Evolutionary conservation across 1,140 invertebrate genomes (phyloP), one percentile per base, ranked within the genome.

Genomic region (Ceratosolen solmsi): DNA sequence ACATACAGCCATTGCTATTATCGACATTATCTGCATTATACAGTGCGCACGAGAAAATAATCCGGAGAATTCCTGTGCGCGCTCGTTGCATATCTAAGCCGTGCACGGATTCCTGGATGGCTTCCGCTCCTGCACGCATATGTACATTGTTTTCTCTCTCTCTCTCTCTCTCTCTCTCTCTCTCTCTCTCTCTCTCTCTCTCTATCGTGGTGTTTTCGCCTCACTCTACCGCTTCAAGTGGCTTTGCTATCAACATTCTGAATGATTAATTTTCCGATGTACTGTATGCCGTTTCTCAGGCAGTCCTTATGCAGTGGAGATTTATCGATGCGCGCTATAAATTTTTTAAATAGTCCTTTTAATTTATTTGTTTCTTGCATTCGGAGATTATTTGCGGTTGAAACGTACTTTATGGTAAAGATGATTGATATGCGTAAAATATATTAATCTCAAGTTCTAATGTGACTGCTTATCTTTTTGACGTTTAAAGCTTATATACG

Each of bases 61-160:
- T 71, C 38, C 38, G 3, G 41, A 63, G 63, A 78, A 68, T 78
- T 63, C 63, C 33, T 33, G 51, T 25, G 20, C 41, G 38, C 22
- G 36, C 25, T 74, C 49, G 4, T n/a, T 30, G 51, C 77, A 71
- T 79, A 71, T 79, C 77, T 58, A 72, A 79, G 20, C 68, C 33
- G 20, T 17, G 68, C 68, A 33, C 68, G 54, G 49, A 79, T 60
- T 71, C 54, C 78, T 46, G 65, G 36, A 2, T n/a, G 20, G 38
- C 54, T 56, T 51, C 54, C 51, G 36, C 49, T 11, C n/a, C 41
- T 46, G 51, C 25, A 36, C 38, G 58, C 54, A 22, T 13, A 25
- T 38, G 30, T 36, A 72, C 70, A 72, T 80, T 71, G 33, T 33
- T 63, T 0, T 49, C 15, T 5, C 0, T 11, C n/a, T n/a, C 41